A percentile compares a stretch with the other conserved stretches of the same genome.
These are phyloP conservation scores for Prionailurus viverrinus DNA, from an alignment of 2,113 vertebrate genomes.

Conservation along the genomic window DNA sequence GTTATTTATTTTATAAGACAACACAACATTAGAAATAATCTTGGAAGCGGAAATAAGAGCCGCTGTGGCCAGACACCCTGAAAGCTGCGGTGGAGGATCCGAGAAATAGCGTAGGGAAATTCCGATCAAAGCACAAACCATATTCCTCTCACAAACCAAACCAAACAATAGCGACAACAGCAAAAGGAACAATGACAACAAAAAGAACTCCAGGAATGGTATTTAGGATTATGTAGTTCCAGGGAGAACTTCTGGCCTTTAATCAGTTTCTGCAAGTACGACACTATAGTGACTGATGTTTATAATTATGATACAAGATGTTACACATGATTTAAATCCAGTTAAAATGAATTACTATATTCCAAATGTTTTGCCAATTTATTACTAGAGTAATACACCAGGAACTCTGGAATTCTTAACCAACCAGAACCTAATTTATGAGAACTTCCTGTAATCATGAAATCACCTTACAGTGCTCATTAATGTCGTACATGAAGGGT, in stretches of 20 bases:
- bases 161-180: background rate
- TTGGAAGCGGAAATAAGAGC: background rate
- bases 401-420: background rate
- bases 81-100: background rate
- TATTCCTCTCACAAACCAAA: background rate
- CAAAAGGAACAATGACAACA: background rate
- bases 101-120: background rate
- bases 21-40: background rate
- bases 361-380: background rate
- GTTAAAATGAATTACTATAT: background rate
- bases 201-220: background rate
- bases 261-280: background rate
- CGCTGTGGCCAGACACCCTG: background rate
- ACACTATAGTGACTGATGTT: background rate
- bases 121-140: background rate
- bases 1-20: background rate
- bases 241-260: background rate
- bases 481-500: background rate
- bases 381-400: background rate
- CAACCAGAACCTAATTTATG: background rate
- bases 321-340: background rate
- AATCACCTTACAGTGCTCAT: background rate
- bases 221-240: background rate
- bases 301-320: background rate
- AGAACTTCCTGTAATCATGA: background rate